Conservation (phyloP, 2,113 vertebrate genomes). For the Chrysochloris asiatica region DNA sequence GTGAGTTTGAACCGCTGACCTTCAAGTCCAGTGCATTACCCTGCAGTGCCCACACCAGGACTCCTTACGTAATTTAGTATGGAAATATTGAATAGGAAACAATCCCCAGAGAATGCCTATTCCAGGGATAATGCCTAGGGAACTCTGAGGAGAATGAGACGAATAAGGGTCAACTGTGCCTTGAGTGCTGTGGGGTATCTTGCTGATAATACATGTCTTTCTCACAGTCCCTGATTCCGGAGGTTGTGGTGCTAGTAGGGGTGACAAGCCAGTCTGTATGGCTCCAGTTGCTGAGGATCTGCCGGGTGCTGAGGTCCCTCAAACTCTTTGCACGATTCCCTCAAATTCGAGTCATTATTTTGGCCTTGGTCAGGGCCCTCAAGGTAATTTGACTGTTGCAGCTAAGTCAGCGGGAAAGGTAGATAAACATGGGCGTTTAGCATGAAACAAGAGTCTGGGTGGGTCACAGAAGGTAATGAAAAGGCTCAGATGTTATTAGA, state of each 20-base stretch:
- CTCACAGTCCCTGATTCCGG: slow-evolving; percentile 78
- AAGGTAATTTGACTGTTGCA: slow-evolving; percentile 75
- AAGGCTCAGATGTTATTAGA: not conserved
- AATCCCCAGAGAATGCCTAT: not conserved
- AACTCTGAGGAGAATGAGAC: not conserved
- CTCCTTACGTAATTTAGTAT: slow-evolving; percentile 13
- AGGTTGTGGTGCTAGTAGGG: slow-evolving; percentile 55
- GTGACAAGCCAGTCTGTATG: not conserved
- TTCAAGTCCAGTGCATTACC: too few relatives aligned
- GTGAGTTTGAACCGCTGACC: too few relatives aligned
- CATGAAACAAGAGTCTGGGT: not conserved
- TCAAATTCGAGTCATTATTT: slow-evolving; percentile 81
- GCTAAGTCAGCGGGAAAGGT: not conserved
- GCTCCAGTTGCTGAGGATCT: slow-evolving; percentile 73
- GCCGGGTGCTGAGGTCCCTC: slow-evolving; percentile 79
- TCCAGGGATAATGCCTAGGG: not conserved
- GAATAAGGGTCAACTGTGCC: not conserved
- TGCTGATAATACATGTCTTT: slow-evolving; percentile 17
- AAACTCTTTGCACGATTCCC: slow-evolving; percentile 79
- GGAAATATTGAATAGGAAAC: not conserved
- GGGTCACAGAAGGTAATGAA: slow-evolving; percentile 23
- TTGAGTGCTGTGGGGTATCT: not conserved
- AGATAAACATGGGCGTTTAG: not conserved
- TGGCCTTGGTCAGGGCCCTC: slow-evolving; percentile 79
- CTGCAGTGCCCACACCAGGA: too few relatives aligned